These are phyloP conservation scores for Lepidurus packardi DNA, from an alignment of 1,140 invertebrate species.

Conservation along the genomic window DNA sequence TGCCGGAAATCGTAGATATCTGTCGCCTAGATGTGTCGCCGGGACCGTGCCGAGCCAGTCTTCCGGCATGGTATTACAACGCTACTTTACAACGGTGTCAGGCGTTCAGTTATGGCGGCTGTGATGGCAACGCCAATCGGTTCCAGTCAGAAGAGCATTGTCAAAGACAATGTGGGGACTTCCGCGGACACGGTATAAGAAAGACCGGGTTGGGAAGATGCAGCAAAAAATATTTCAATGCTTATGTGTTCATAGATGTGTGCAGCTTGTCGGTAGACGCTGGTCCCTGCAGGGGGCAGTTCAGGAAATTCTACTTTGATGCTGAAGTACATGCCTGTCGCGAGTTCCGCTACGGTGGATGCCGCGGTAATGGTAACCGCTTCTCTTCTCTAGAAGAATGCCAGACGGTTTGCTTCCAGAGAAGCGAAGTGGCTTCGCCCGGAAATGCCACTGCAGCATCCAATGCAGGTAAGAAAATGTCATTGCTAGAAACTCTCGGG, in stretches of 20 bases:
- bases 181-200: slow-evolving; percentile 59
- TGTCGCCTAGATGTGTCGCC: slow-evolving; percentile 58
- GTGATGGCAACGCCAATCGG: slow-evolving; percentile 75
- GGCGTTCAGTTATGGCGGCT: slow-evolving; percentile 72
- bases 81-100: slow-evolving; percentile 52
- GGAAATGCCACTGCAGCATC: slow-evolving; percentile 43
- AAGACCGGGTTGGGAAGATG: neutral
- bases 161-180: slow-evolving; percentile 66
- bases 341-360: slow-evolving; percentile 75
- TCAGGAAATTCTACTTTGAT: slow-evolving; percentile 66
- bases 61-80: slow-evolving; percentile 71
- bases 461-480: slow-evolving; percentile 36
- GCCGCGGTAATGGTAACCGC: slow-evolving; percentile 76
- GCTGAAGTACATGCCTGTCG: slow-evolving; percentile 49
- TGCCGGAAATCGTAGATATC: slow-evolving; percentile 41
- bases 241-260: slow-evolving; percentile 48
- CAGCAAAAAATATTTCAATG: slow-evolving; percentile 35
- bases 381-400: slow-evolving; percentile 67
- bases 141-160: slow-evolving; percentile 74
- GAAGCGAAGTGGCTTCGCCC: slow-evolving; percentile 46
- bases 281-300: slow-evolving; percentile 60
- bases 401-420: slow-evolving; percentile 53
- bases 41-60: slow-evolving; percentile 63
- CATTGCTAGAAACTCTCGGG: neutral
- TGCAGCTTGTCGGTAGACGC: slow-evolving; percentile 55